Evolutionary conservation across 1,140 invertebrate species (phyloP).

Genomic region (Littorina saxatilis): DNA sequence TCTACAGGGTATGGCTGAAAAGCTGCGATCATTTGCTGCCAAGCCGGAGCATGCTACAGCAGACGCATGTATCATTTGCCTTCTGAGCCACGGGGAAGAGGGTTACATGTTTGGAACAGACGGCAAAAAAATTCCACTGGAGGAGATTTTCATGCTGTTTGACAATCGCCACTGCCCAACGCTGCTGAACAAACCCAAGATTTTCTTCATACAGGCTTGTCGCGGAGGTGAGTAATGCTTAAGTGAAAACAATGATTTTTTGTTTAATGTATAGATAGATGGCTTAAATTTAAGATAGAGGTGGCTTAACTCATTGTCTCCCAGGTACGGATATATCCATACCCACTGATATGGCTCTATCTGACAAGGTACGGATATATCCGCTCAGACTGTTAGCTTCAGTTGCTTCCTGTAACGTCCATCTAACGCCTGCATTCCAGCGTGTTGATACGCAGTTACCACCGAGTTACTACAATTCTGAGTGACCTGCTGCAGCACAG

Average conservation of each 20-base stretch:
- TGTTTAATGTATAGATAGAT: not conserved
- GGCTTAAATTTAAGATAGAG: not conserved
- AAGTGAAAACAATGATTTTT: not conserved
- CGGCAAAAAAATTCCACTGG: slow-evolving; percentile 65
- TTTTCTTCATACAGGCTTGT: slow-evolving; percentile 74
- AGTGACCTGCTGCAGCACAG: too few species aligned
- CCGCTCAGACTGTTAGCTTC: too few species aligned
- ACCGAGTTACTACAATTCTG: too few species aligned
- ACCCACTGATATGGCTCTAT: too few species aligned
- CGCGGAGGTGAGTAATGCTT: slow-evolving; percentile 72
- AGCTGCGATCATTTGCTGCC: slow-evolving; percentile 62
- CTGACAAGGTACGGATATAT: too few species aligned
- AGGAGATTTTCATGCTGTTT: slow-evolving; percentile 66
- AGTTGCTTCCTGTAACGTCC: too few species aligned
- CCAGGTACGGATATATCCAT: too few species aligned
- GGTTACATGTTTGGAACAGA: slow-evolving; percentile 71
- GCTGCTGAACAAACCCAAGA: slow-evolving; percentile 70
- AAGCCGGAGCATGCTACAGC: slow-evolving; percentile 50
- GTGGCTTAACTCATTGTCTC: not conserved
- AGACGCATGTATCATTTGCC: slow-evolving; percentile 65
- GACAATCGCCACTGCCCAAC: slow-evolving; percentile 66
- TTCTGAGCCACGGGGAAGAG: slow-evolving; percentile 72
- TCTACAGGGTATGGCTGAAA: slow-evolving; percentile 64
- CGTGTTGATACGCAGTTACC: too few species aligned
- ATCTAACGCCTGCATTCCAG: too few species aligned